These are phyloP conservation scores for Allobates femoralis DNA, from an alignment of 2,797 vertebrate genomes.

Conservation along the genomic window DNA sequence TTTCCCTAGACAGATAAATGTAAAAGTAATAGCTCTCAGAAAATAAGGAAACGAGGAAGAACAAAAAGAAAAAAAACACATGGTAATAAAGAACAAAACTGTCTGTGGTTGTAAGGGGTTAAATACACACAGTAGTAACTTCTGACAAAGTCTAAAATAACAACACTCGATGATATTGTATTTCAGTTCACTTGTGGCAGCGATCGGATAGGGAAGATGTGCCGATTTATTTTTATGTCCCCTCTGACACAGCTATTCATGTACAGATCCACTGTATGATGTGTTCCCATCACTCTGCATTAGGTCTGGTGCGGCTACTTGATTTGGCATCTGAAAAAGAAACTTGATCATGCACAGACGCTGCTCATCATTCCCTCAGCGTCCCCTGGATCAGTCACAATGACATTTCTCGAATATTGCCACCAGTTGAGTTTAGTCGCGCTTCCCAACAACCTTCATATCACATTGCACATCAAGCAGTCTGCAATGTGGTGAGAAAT, in stretches of 20 bases:
- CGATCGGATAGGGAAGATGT: neutral
- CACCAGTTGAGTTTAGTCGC: neutral
- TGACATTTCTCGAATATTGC: slow-evolving; percentile 22
- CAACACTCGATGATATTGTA: neutral
- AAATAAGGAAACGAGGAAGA: too few relatives aligned
- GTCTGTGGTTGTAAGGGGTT: too few relatives aligned
- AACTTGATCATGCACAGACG: slow-evolving; percentile 34
- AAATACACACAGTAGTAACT: neutral
- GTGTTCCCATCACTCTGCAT: slow-evolving; percentile 8
- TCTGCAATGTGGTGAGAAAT: neutral
- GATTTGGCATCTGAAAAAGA: slow-evolving; percentile 41
- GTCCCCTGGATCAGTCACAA: slow-evolving; percentile 33
- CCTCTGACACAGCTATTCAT: slow-evolving; percentile 20
- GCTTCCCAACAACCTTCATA: neutral
- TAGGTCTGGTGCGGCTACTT: neutral
- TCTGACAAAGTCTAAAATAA: too few relatives aligned
- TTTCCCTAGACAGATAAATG: neutral
- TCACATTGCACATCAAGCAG: neutral
- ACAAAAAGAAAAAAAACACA: too few relatives aligned
- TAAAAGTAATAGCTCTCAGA: too few relatives aligned
- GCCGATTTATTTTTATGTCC: slow-evolving; percentile 19
- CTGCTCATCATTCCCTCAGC: neutral
- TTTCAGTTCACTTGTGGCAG: neutral
- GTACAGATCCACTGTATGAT: neutral
- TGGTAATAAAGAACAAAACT: too few relatives aligned